These are phyloP conservation scores for Isichthys henryi DNA, from an alignment of 2,113 vertebrate genomes.

Conservation along the genomic window DNA sequence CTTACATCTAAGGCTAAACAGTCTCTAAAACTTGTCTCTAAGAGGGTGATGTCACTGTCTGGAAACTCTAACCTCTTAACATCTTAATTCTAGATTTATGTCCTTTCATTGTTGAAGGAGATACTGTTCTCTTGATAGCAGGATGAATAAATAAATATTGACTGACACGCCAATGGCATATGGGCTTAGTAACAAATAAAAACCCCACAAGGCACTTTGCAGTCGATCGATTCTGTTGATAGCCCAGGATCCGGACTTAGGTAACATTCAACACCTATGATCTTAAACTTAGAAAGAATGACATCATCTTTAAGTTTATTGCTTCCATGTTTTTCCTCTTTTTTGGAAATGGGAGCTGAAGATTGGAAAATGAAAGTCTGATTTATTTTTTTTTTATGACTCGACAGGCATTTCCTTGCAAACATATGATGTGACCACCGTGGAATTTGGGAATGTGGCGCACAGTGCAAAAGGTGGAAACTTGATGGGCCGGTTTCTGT, in stretches of 20 bases:
- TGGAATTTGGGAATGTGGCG: background rate
- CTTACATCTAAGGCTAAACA: conserved; percentile 16
- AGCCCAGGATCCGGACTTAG: background rate
- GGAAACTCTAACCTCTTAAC: conserved; percentile 5
- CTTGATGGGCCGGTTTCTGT: background rate
- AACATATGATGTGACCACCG: background rate
- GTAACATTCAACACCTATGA: background rate
- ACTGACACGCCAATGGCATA: background rate
- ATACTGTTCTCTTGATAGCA: background rate
- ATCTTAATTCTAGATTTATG: background rate
- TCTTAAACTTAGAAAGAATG: background rate
- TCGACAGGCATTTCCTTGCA: background rate
- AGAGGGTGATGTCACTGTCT: conserved; percentile 17
- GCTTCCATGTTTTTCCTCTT: background rate
- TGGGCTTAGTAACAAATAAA: background rate
- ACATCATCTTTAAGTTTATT: background rate
- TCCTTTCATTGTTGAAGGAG: background rate
- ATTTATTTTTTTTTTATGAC: conserved; percentile 5
- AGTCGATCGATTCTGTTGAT: background rate
- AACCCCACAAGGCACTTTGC: background rate
- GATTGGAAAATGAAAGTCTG: background rate
- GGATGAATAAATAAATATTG: conserved; percentile 4
- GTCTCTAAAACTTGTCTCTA: background rate
- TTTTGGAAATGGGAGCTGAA: background rate
- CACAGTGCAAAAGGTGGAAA: background rate